Evolutionary conservation across 2,797 vertebrate genomes (phyloP).

Genomic region (Bovichtus variegatus): DNA sequence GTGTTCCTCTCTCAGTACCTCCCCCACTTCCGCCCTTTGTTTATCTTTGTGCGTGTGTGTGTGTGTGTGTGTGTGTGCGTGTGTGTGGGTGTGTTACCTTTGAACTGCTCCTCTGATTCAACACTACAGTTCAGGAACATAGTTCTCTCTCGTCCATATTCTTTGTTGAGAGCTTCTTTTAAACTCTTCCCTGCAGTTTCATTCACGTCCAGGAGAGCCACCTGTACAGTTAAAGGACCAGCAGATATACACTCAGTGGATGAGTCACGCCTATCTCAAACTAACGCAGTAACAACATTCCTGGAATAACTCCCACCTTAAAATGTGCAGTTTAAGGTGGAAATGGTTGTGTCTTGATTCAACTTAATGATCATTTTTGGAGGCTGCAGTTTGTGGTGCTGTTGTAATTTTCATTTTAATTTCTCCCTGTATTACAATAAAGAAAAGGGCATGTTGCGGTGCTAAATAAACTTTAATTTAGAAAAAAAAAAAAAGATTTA

Average conservation of each 20-base stretch:
- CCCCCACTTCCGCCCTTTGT: not conserved
- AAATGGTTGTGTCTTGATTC: not conserved
- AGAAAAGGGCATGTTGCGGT: not conserved
- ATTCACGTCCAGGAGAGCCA: constrained; percentile 79
- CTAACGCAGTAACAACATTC: not conserved
- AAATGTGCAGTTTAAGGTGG: not conserved
- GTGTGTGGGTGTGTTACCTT: constrained; percentile 64
- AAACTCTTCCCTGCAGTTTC: constrained; percentile 54
- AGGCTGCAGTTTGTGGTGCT: not conserved
- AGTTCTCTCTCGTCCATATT: constrained; percentile 58
- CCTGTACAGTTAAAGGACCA: constrained; percentile 55
- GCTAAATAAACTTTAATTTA: not conserved
- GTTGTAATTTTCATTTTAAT: not conserved
- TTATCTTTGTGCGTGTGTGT: not conserved
- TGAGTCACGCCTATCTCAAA: too few species aligned
- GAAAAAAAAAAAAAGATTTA: too few species aligned
- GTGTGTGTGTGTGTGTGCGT: not conserved
- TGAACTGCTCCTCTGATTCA: constrained; percentile 78
- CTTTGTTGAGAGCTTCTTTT: constrained; percentile 54
- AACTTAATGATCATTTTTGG: not conserved
- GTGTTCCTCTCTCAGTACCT: not conserved
- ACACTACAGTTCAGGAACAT: constrained; percentile 78
- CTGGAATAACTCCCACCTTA: not conserved
- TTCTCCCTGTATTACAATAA: not conserved
- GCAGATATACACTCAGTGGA: not conserved